Evolutionary conservation across 2,888 invertebrate genomes (phyloP).

Genomic region (Apotomis capreana): DNA sequence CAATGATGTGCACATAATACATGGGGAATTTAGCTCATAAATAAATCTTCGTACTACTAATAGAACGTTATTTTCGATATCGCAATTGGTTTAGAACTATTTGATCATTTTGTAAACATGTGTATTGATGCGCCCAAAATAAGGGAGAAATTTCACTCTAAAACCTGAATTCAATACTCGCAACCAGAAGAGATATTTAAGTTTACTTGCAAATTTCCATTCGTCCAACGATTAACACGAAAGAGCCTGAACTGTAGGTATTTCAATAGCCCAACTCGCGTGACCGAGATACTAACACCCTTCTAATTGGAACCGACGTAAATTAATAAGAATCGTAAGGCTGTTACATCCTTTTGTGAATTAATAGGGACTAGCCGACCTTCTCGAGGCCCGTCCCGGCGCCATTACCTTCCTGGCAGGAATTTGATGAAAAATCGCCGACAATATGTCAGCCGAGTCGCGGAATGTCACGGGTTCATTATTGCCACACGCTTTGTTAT

Average conservation of each 20-base stretch:
- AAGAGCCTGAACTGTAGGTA: constrained; percentile 5
- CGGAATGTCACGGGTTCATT: constrained; percentile 47
- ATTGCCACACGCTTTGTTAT: constrained; percentile 44
- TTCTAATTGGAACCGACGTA: background rate
- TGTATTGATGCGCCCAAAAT: no score
- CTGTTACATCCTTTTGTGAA: background rate
- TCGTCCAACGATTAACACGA: constrained; percentile 1
- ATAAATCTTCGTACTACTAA: no score
- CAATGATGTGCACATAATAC: no score
- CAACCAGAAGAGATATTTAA: background rate
- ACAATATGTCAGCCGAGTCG: constrained; percentile 46
- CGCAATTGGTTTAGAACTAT: background rate
- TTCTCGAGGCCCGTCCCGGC: constrained; percentile 42
- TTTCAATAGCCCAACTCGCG: constrained; percentile 27
- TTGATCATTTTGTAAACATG: background rate
- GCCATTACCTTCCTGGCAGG: constrained; percentile 54
- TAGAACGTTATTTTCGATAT: background rate
- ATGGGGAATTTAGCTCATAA: no score
- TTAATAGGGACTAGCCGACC: background rate
- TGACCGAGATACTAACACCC: constrained; percentile 33
- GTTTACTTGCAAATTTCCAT: background rate
- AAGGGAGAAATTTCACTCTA: no score
- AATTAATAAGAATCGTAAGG: background rate
- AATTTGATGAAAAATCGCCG: constrained; percentile 55
- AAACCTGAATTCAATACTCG: no score